phyloP scores from a whole-genome alignment of 2,797 vertebrate genomes.

The Lepilemur ruficaudatus region DNA sequence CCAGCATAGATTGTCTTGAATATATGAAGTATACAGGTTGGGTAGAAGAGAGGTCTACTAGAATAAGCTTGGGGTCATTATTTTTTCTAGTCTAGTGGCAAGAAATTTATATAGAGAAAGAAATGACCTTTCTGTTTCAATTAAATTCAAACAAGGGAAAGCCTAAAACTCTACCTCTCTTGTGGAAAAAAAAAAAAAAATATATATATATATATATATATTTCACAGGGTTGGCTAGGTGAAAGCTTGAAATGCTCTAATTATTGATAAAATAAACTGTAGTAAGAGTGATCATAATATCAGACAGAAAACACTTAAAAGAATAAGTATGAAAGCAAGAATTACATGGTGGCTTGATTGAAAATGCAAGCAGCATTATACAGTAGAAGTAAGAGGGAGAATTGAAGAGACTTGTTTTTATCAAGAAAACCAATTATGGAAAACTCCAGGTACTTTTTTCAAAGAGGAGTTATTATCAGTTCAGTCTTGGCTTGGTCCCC shows the following conservation, averaged over 20 bases:
- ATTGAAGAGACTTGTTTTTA: constrained; percentile 59
- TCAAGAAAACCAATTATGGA: constrained; percentile 72
- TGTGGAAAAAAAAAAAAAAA: background rate
- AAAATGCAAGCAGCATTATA: background rate
- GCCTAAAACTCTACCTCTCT: background rate
- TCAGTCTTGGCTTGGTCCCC: constrained; percentile 4
- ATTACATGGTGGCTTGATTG: background rate
- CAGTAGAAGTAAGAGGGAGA: background rate
- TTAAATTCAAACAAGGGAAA: background rate
- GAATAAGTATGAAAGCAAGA: background rate
- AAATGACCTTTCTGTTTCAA: background rate
- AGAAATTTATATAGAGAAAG: background rate
- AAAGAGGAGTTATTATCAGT: constrained; percentile 56
- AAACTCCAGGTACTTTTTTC: constrained; percentile 59
- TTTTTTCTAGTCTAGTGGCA: background rate
- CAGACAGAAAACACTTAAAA: constrained; percentile 8
- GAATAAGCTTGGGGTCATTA: background rate
- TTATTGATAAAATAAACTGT: constrained; percentile 48
- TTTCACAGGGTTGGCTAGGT: background rate
- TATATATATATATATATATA: background rate
- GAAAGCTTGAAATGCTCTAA: constrained; percentile 34
- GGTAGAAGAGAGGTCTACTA: background rate
- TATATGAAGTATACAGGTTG: background rate
- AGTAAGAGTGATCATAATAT: background rate
- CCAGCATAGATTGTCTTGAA: background rate